phyloP scores from a whole-genome alignment of 2,113 vertebrate genomes.

The Serilophus lunatus region DNA sequence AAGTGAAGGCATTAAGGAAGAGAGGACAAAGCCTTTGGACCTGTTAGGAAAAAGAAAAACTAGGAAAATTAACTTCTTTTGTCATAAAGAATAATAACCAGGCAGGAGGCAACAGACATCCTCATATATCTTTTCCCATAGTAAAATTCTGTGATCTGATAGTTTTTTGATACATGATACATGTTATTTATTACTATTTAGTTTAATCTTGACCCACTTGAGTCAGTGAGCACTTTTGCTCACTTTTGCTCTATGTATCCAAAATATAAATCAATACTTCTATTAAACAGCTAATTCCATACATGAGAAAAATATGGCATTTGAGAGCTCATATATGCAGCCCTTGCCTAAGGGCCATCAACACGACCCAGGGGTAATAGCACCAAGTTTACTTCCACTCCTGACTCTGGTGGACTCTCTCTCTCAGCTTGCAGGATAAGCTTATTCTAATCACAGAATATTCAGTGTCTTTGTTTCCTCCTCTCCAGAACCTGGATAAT shows the following conservation, averaged over 20 bases:
- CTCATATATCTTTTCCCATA: not conserved
- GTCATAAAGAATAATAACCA: not conserved
- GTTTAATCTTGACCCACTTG: not conserved
- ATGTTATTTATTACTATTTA: not conserved
- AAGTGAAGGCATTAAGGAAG: not conserved
- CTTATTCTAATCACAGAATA: not conserved
- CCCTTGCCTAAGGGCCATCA: not conserved
- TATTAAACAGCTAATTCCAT: not conserved
- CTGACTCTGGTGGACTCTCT: not conserved
- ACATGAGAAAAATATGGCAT: not conserved
- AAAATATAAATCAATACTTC: not conserved
- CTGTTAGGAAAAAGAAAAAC: not conserved
- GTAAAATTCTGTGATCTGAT: not conserved
- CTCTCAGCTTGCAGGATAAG: not conserved
- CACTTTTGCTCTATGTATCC: not conserved
- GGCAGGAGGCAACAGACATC: not conserved
- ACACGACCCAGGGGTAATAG: not conserved
- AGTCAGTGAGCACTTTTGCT: not conserved
- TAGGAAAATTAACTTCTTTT: not conserved
- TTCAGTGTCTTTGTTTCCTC: not conserved
- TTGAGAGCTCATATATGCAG: not conserved
- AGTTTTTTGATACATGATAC: not conserved
- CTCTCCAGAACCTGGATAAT: not conserved
- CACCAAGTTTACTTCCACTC: not conserved
- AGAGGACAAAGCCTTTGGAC: not conserved